These are phyloP conservation scores for Tipula confusa DNA, from an alignment of 2,888 invertebrate species.

Conservation along the genomic window DNA sequence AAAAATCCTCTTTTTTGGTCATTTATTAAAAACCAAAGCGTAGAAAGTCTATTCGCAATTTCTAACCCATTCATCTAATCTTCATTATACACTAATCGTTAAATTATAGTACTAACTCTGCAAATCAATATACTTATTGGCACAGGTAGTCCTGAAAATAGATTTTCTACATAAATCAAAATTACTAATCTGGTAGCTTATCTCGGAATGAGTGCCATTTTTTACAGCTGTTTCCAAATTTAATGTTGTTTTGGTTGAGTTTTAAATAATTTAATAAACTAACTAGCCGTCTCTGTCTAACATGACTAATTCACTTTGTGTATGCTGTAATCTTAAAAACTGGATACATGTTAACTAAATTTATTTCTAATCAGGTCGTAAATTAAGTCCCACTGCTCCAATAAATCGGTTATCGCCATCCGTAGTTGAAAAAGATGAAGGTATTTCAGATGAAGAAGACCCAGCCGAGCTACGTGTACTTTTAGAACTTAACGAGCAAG, in stretches of 20 bases:
- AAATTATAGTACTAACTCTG: not conserved
- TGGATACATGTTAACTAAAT: not conserved
- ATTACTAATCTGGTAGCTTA: not conserved
- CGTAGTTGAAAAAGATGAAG: conserved; percentile 67
- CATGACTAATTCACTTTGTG: not conserved
- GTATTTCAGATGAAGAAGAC: conserved; percentile 74
- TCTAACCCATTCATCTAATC: not conserved
- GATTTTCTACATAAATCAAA: conserved; percentile 1
- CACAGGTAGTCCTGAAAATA: not conserved
- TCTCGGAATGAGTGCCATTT: conserved; percentile 48
- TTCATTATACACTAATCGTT: not conserved
- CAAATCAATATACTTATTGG: not conserved
- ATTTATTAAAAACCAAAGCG: not conserved
- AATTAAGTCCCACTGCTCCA: conserved; percentile 64
- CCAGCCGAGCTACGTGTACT: conserved; percentile 77
- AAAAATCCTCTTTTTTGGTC: not conserved
- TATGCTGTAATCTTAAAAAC: not conserved
- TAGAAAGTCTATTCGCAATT: conserved; percentile 21
- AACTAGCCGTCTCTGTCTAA: not conserved
- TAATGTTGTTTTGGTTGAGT: conserved; percentile 33
- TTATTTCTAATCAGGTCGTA: conserved; percentile 55
- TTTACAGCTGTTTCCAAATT: conserved; percentile 51
- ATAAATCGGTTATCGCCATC: conserved; percentile 62
- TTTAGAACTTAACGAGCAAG: conserved; percentile 85
- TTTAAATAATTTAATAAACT: not conserved